Percentiles rank a stretch among this genome's conserved stretches.
Evolutionary conservation across 1,140 invertebrate genomes (phyloP).

Genomic region (Zaprionus camerounensis): DNA sequence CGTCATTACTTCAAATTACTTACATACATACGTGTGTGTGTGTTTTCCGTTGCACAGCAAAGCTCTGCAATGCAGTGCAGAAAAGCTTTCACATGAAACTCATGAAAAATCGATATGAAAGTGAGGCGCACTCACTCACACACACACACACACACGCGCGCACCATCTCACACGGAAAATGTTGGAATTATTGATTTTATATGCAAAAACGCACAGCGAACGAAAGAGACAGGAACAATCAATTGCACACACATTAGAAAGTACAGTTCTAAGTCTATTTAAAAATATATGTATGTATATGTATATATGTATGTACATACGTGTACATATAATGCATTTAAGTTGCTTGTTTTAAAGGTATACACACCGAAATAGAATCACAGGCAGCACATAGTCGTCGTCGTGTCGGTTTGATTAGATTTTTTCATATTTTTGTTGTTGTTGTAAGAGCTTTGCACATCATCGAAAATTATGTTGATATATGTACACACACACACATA

Average conservation of each 20-base stretch:
- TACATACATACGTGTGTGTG: conserved; percentile 4
- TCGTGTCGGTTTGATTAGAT: conserved; percentile 67
- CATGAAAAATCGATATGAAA: conserved; percentile 76
- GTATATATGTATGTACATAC: neutral
- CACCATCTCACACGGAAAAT: conserved; percentile 9
- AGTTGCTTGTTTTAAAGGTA: conserved; percentile 48
- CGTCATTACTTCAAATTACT: conserved; percentile 62
- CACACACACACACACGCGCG: conserved; percentile 6
- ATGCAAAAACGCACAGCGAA: conserved; percentile 50
- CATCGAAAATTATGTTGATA: conserved; percentile 55
- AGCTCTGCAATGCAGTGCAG: conserved; percentile 36
- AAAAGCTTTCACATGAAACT: conserved; percentile 67
- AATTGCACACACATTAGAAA: conserved; percentile 65
- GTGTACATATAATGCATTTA: conserved; percentile 51
- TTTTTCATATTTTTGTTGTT: conserved; percentile 55
- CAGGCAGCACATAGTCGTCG: conserved; percentile 79
- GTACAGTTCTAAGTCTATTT: conserved; percentile 67
- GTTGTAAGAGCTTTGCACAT: conserved; percentile 60
- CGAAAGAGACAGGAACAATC: conserved; percentile 32
- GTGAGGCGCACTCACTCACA: conserved; percentile 42
- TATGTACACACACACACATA: conserved; percentile 49
- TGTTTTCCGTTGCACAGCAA: conserved; percentile 29
- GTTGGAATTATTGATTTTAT: conserved; percentile 11
- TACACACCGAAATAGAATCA: conserved; percentile 83
- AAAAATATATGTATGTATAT: conserved; percentile 38